Conservation (phyloP, 2,113 vertebrate species). For the Chauna torquata region DNA sequence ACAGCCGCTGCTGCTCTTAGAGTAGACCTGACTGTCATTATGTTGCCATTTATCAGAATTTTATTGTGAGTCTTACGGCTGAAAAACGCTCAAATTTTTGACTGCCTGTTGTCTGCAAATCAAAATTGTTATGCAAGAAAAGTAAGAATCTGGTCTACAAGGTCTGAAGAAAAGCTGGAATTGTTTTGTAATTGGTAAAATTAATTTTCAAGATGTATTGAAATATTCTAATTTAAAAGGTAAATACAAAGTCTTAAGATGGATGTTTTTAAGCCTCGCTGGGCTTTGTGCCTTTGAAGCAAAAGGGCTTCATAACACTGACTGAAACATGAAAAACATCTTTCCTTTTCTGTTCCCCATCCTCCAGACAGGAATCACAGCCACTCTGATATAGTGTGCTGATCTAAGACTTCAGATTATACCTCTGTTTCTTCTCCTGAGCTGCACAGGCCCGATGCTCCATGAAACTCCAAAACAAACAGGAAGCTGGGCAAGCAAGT, state of each 20-base stretch:
- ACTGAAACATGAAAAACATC: background rate
- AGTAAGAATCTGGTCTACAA: background rate
- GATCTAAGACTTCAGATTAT: background rate
- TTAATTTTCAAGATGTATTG: background rate
- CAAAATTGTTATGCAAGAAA: background rate
- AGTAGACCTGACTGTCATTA: background rate
- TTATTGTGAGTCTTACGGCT: background rate
- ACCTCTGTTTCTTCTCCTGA: background rate
- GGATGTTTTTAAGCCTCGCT: background rate
- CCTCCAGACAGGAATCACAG: background rate
- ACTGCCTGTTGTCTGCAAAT: background rate
- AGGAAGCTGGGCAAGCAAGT: background rate
- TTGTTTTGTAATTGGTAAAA: background rate
- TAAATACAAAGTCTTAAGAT: background rate
- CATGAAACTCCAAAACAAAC: background rate
- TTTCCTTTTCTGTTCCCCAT: background rate
- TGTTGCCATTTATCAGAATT: background rate
- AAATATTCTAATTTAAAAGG: background rate
- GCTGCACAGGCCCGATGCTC: background rate
- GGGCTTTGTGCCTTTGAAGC: background rate
- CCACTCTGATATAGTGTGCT: background rate
- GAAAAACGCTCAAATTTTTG: background rate
- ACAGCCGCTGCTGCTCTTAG: background rate
- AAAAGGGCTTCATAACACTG: background rate
- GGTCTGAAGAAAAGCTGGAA: background rate